A percentile compares a stretch with the other conserved stretches of the same genome.
Conservation (phyloP, 2,888 invertebrate genomes). For the Lepidocyrtinus sp. region DNA sequence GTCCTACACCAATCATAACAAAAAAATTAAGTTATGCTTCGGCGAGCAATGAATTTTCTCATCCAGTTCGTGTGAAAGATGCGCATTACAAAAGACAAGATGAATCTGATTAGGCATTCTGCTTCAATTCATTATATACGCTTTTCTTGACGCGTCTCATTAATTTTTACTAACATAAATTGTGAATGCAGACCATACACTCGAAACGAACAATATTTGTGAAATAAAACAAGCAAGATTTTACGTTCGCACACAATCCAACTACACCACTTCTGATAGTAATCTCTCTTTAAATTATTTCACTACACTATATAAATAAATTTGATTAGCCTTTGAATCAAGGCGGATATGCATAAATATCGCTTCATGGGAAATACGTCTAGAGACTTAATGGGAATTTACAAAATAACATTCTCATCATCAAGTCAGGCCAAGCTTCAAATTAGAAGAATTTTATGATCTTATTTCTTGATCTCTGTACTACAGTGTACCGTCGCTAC, state of each 20-base stretch:
- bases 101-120: neutral
- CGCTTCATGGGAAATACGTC: neutral
- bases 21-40: constrained; percentile 7
- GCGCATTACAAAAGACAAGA: constrained; percentile 2
- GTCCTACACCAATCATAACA: constrained; percentile 1
- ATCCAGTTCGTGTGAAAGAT: constrained; percentile 18
- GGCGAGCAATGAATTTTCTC: neutral
- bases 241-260: neutral
- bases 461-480: neutral
- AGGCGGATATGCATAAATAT: constrained; percentile 19
- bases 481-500: constrained; percentile 11
- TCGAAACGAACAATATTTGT: constrained; percentile 2
- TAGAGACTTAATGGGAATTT: constrained; percentile 2
- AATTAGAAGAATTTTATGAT: neutral
- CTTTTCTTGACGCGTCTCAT: constrained; percentile 15
- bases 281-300: neutral
- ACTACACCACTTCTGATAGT: neutral
- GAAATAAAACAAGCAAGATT: constrained; percentile 14
- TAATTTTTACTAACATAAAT: constrained; percentile 9
- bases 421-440: neutral
- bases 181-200: neutral
- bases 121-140: neutral
- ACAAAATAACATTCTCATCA: neutral
- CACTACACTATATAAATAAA: neutral
- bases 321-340: neutral